Evolutionary conservation across 2,888 invertebrate genomes (phyloP).

Genomic region (Atrina japonica): DNA sequence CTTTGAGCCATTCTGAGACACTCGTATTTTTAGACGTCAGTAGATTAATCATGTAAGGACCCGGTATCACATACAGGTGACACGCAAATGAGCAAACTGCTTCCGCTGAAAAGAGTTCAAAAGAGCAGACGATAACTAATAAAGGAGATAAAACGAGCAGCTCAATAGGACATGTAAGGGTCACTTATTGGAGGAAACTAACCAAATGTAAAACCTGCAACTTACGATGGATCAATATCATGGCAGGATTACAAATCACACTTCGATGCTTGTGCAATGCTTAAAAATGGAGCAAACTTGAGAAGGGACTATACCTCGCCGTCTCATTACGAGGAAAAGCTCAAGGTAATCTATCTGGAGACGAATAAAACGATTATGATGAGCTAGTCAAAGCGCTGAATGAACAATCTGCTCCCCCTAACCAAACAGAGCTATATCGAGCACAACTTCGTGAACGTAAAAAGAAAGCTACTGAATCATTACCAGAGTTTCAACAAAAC

Average conservation of each 20-base stretch:
- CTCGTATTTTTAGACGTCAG: too few species aligned
- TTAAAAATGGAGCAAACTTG: conserved; percentile 22
- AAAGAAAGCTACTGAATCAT: conserved; percentile 28
- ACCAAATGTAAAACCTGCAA: conserved; percentile 20
- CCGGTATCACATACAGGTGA: too few species aligned
- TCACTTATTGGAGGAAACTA: not conserved
- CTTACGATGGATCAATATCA: conserved; percentile 30
- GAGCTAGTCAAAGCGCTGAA: conserved; percentile 13
- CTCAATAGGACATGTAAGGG: not conserved
- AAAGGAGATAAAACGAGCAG: not conserved
- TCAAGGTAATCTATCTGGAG: conserved; percentile 16
- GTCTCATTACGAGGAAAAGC: conserved; percentile 36
- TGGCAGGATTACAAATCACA: conserved; percentile 42
- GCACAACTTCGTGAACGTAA: too few species aligned
- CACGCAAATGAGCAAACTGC: not conserved
- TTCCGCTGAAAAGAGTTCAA: not conserved
- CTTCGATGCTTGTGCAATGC: conserved; percentile 28
- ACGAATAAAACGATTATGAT: not conserved
- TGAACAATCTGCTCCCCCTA: conserved; percentile 24
- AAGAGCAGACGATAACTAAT: not conserved
- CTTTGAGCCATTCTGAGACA: too few species aligned
- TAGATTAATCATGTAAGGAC: too few species aligned
- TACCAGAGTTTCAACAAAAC: conserved; percentile 17
- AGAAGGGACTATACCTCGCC: conserved; percentile 32
- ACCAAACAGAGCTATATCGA: conserved; percentile 29